Percentiles rank a stretch among this genome's conserved stretches.
Conservation (phyloP, 1,140 invertebrate genomes). For the Colletes latitarsis region DNA sequence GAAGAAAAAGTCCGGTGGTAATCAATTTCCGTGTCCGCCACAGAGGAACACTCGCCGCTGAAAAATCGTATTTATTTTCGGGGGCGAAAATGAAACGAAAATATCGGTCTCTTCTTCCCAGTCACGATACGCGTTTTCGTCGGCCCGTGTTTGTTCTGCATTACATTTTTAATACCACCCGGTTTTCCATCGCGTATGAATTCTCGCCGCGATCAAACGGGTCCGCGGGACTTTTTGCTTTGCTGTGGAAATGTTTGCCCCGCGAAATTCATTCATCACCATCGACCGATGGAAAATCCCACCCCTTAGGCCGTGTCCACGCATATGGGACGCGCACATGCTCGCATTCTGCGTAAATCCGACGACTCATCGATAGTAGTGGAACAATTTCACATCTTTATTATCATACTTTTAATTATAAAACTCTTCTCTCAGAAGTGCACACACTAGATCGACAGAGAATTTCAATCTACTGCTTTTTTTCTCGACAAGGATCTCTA, state of each 20-base stretch:
- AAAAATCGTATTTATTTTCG: conserved; percentile 20
- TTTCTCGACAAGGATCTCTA: too few species aligned
- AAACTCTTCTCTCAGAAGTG: too few species aligned
- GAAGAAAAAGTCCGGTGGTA: neutral
- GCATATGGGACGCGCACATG: too few species aligned
- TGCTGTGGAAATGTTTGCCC: neutral
- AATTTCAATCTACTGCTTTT: too few species aligned
- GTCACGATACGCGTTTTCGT: neutral
- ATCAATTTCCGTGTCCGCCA: neutral
- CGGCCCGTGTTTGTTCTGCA: neutral
- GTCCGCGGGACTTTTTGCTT: neutral
- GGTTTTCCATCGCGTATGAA: neutral
- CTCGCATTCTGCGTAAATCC: too few species aligned
- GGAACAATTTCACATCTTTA: too few species aligned
- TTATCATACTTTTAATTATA: too few species aligned
- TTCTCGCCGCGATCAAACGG: neutral
- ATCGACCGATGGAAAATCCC: too few species aligned
- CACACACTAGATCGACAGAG: too few species aligned
- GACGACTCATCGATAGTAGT: too few species aligned
- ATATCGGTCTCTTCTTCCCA: neutral
- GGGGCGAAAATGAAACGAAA: conserved; percentile 14
- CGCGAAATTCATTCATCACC: neutral
- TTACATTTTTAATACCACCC: conserved; percentile 25
- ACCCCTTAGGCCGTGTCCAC: neutral
- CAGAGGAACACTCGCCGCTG: neutral